Evolutionary conservation across 1,140 invertebrate species (phyloP).

Genomic region (Rhyzopertha dominica): DNA sequence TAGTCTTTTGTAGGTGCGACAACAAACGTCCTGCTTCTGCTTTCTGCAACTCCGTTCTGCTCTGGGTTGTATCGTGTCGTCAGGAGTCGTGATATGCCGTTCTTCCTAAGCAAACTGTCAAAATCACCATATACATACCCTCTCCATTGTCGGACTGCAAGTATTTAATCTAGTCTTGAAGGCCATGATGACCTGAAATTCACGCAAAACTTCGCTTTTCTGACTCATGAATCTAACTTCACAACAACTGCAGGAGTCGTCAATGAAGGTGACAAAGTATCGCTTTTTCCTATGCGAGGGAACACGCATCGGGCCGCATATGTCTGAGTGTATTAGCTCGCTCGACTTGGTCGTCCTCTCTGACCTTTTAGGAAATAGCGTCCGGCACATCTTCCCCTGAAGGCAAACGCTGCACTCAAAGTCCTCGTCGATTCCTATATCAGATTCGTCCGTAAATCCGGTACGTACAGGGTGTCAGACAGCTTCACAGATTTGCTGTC

Average conservation of each 20-base stretch:
- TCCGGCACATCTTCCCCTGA: constrained; percentile 5
- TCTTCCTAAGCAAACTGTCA: constrained; percentile 16
- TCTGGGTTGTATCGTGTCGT: constrained; percentile 39
- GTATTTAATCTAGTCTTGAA: too few relatives aligned
- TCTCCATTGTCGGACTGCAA: constrained; percentile 48
- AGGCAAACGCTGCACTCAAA: too few relatives aligned
- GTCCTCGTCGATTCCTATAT: too few relatives aligned
- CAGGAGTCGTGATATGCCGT: constrained; percentile 19
- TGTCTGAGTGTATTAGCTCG: constrained; percentile 30
- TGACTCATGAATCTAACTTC: constrained; percentile 34
- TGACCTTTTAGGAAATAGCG: neutral
- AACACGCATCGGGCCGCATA: constrained; percentile 31
- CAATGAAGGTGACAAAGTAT: constrained; percentile 33
- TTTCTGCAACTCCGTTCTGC: too few relatives aligned
- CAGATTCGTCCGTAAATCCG: too few relatives aligned
- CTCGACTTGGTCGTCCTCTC: neutral
- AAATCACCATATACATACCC: constrained; percentile 37
- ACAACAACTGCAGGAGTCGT: constrained; percentile 30
- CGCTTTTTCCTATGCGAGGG: constrained; percentile 23
- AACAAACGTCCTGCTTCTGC: too few relatives aligned
- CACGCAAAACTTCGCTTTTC: constrained; percentile 34
- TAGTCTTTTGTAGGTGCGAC: too few relatives aligned
- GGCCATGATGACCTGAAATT: constrained; percentile 24
- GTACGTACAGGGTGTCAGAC: too few relatives aligned
- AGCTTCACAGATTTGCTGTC: too few relatives aligned